phyloP scores from a whole-genome alignment of 2,888 invertebrate genomes.

The Polymixis lichenea region DNA sequence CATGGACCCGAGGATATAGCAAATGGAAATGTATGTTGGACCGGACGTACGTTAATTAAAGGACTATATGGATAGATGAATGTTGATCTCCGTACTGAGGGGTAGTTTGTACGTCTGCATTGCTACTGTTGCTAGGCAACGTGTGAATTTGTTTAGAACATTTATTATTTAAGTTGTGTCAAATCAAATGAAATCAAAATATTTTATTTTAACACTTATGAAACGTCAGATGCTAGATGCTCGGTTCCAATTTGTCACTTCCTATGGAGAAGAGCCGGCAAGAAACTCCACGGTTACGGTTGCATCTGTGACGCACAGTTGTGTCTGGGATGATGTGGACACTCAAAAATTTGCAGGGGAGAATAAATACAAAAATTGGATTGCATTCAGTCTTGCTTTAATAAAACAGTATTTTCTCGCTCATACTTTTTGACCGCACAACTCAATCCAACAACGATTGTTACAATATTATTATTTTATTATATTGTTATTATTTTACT shows the following conservation, averaged over 20 bases:
- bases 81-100: conserved; percentile 18
- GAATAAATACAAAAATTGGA: background rate
- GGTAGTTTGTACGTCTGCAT: conserved; percentile 11
- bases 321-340: background rate
- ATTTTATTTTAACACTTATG: no score
- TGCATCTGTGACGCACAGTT: no score
- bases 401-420: no score
- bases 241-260: no score
- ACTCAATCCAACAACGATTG: no score
- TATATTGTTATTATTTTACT: no score
- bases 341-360: background rate
- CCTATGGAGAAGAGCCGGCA: no score
- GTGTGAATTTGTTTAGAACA: background rate
- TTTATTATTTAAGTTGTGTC: background rate
- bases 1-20: conserved; percentile 17
- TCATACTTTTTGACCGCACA: no score
- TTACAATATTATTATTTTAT: no score
- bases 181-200: no score
- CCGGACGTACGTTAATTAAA: conserved; percentile 16
- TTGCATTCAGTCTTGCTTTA: background rate
- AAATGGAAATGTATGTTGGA: conserved; percentile 48
- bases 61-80: conserved; percentile 34
- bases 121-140: background rate
- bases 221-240: no score
- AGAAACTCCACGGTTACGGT: no score